Conservation (phyloP, 2,113 vertebrate genomes). For the human region GRCh38 chr6:39031001-39031500, state of each 20-base stretch:
- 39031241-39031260: conserved; percentile 73
- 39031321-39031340: neutral
- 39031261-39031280: conserved; percentile 18
- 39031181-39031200: conserved; percentile 66
- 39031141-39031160: conserved; percentile 68
- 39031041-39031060: neutral
- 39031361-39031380: neutral
- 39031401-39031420: neutral
- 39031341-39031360: neutral
- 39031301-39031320: neutral
- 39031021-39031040: neutral
- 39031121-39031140: conserved; percentile 67
- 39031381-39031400: neutral
- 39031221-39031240: conserved; percentile 76
- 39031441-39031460: neutral
- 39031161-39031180: conserved; percentile 76
- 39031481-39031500: neutral
- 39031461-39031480: neutral
- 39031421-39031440: neutral
- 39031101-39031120: conserved; percentile 72
- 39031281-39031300: neutral
- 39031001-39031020: neutral
- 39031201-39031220: conserved; percentile 63
- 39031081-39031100: conserved; percentile 67
- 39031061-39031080: conserved; percentile 71